Evolutionary conservation across 2,113 vertebrate genomes (phyloP).

Genomic region (Pseudorectes ferrugineus): DNA sequence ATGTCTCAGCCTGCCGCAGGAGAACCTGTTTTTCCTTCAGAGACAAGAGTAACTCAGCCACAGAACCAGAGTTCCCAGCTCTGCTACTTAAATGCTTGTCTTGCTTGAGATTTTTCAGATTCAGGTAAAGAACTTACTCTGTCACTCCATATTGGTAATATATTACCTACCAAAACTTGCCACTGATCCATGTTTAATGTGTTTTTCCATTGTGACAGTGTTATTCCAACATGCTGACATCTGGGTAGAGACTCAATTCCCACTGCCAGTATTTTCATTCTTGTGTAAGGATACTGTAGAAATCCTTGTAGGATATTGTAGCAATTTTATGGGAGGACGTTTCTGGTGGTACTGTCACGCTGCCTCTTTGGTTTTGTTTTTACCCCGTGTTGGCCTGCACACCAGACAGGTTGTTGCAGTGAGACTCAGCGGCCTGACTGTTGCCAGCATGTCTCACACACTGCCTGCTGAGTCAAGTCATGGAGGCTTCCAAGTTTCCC

Average conservation of each 20-base stretch:
- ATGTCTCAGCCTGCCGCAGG: neutral
- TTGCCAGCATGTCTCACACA: neutral
- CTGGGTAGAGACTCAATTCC: neutral
- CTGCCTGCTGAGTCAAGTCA: neutral
- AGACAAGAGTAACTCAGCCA: neutral
- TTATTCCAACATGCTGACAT: neutral
- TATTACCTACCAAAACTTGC: neutral
- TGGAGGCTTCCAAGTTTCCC: neutral
- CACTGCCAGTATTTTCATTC: neutral
- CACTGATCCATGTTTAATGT: neutral
- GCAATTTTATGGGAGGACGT: neutral
- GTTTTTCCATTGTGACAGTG: neutral
- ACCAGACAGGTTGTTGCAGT: neutral
- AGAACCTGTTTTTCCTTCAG: neutral
- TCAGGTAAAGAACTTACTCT: neutral
- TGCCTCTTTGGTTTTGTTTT: neutral
- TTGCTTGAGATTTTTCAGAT: neutral
- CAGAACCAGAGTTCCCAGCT: neutral
- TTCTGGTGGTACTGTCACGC: neutral
- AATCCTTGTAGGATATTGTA: neutral
- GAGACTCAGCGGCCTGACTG: neutral
- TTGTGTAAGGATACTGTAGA: neutral
- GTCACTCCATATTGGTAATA: neutral
- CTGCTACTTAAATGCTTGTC: neutral
- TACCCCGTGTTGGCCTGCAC: neutral